Base-by-base conservation (phyloP, 2,888 invertebrate species). In the Lissonota sp. region DNA sequence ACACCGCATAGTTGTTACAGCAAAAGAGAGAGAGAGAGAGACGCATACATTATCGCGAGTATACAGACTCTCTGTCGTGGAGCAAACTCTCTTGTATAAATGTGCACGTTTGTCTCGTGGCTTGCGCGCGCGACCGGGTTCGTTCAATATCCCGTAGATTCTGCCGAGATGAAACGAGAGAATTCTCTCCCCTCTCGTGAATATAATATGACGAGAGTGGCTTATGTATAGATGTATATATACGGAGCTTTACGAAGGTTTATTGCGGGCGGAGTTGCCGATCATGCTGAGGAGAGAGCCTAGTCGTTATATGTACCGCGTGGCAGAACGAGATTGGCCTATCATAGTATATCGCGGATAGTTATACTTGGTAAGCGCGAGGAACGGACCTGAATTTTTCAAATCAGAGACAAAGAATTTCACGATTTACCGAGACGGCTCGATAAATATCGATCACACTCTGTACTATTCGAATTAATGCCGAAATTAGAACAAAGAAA, bases 1-100 rank as follows among this genome's bases (percentile, higher is more conserved):
- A 39, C 55, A 72, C 74, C 62, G 67, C 76, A 64, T 71, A 72
- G 80, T 76, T 67, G 71, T 76, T 76, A 77, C 64, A 16, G 12
- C 5, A 5, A 4, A 12, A 42, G 14, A 26, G 40, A 51, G 64
- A 14, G 46, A 37, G 60, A 37, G 49, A 66, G 60, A 40, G 66
- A 66, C 49, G 58, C 77, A 64, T 78, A 70, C 71, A 78, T 78
- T 78, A 78, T 78, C 78, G 42, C 71, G 66, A 70, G 14, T 58
- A n/a, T n/a, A 37, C 16, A 26, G 55, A 40, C n/a, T 70, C 62
- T 57, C 46, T 76, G 70, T 69, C 76, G 53, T 62, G 39, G 40
- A 42, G 57, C 37, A 60, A 49, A 71, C 14, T 64, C 14, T 64
- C 70, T 70, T 42, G 16, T 63, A 70, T 63, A 16, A 39, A 46